Evolutionary conservation across 2,888 invertebrate species (phyloP).

Genomic region (Tanypteryx hageni): DNA sequence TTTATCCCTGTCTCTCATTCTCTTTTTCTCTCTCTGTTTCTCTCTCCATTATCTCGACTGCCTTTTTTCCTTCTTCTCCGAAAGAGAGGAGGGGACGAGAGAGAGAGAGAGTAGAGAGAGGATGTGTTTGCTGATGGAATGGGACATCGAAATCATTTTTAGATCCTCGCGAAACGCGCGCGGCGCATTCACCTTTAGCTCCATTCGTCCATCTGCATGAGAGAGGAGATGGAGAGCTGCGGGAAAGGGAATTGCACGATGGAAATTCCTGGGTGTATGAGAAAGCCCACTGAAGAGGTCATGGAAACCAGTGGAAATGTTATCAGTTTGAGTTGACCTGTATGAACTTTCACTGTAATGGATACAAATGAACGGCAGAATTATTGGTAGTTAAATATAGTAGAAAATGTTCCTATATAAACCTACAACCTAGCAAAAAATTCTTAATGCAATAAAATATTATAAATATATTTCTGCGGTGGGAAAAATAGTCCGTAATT

Average conservation of each 20-base stretch:
- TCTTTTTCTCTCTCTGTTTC: not conserved
- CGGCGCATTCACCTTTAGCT: not conserved
- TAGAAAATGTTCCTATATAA: too few species aligned
- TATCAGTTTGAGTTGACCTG: too few species aligned
- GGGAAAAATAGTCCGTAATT: too few species aligned
- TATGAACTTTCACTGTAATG: too few species aligned
- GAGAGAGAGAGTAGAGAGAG: not conserved
- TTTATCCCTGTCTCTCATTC: not conserved
- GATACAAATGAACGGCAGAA: too few species aligned
- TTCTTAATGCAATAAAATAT: too few species aligned
- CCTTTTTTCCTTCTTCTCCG: not conserved
- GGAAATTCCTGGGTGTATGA: not conserved
- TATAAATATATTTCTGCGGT: too few species aligned
- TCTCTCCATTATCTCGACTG: not conserved
- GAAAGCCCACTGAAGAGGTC: too few species aligned
- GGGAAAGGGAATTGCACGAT: not conserved
- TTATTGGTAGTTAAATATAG: too few species aligned
- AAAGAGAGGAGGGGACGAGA: not conserved
- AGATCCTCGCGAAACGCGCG: not conserved
- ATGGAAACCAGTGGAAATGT: too few species aligned
- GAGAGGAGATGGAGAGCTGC: not conserved
- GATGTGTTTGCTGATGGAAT: constrained; percentile 6
- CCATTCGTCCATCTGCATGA: not conserved
- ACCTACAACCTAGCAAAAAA: too few species aligned
- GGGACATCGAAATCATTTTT: not conserved